Evolutionary conservation across 2,113 vertebrate species (phyloP).

Genomic region (Pelusios castaneus): DNA sequence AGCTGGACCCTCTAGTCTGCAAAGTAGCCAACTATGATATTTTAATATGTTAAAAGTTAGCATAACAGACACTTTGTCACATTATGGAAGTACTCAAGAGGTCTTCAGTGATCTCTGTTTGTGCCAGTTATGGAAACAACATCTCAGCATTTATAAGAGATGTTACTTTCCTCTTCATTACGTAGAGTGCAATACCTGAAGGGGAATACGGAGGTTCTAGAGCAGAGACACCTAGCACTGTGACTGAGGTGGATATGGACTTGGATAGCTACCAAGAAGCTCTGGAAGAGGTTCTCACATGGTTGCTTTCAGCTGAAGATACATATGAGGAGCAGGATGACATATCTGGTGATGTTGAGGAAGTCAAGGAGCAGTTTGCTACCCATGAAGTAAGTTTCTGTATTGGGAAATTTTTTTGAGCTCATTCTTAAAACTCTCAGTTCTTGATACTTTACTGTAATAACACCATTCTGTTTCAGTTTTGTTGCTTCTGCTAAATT

Average conservation of each 20-base stretch:
- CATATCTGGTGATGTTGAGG: conserved; percentile 94
- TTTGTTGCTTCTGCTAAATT: background rate
- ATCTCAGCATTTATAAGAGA: background rate
- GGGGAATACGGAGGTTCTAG: conserved; percentile 73
- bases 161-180: conserved; percentile 7
- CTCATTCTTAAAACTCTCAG: background rate
- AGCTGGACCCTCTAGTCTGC: background rate
- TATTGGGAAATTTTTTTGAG: background rate
- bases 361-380: conserved; percentile 97
- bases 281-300: conserved; percentile 96
- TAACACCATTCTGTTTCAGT: background rate
- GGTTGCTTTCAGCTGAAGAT: conserved; percentile 95
- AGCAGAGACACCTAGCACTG: conserved; percentile 81
- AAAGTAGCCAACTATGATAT: background rate
- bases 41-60: background rate
- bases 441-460: background rate
- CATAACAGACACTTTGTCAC: background rate
- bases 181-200: conserved; percentile 65
- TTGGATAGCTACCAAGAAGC: conserved; percentile 91
- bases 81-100: background rate
- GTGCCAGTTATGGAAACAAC: background rate
- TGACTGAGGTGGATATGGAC: conserved; percentile 83
- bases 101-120: background rate
- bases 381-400: conserved; percentile 88
- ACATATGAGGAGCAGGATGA: conserved; percentile 90